A percentile compares a stretch with the other conserved stretches of the same genome.
Conservation (phyloP, 2,797 vertebrate genomes). For the Scomberomorus guttatus region DNA sequence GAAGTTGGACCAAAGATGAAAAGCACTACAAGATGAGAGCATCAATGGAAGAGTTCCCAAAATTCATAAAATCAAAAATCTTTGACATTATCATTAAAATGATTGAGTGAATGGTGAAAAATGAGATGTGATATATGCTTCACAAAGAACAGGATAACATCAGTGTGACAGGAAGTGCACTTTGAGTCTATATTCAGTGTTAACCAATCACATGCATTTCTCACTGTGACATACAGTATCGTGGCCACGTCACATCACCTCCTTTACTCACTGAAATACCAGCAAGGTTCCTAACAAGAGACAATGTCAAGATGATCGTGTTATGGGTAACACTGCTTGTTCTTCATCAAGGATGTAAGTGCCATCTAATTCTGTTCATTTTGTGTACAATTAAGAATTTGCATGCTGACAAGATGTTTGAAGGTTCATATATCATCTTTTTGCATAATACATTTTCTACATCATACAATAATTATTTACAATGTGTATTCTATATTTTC, state of each 20-base stretch:
- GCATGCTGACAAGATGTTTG: background rate
- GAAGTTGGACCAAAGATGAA: too few species aligned
- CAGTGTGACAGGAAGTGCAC: conserved; percentile 30
- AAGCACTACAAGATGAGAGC: too few species aligned
- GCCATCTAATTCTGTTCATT: background rate
- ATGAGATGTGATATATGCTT: background rate
- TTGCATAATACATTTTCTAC: background rate
- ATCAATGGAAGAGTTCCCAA: too few species aligned
- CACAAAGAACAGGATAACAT: background rate
- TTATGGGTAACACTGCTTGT: conserved; percentile 21
- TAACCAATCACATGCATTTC: conserved; percentile 38
- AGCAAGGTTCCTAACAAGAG: background rate
- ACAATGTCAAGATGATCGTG: conserved; percentile 29
- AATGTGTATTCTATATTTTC: background rate
- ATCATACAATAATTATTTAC: background rate
- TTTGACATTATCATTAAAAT: too few species aligned
- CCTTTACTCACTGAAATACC: conserved; percentile 8
- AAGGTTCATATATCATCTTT: background rate
- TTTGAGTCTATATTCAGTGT: background rate
- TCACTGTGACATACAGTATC: background rate
- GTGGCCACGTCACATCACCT: background rate
- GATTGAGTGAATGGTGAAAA: background rate
- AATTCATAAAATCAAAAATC: too few species aligned
- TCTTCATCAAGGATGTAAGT: conserved; percentile 47
- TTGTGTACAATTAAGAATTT: background rate